These are phyloP conservation scores for Mallateleia sp. DNA, from an alignment of 2,888 invertebrate genomes.

Conservation along the genomic window DNA sequence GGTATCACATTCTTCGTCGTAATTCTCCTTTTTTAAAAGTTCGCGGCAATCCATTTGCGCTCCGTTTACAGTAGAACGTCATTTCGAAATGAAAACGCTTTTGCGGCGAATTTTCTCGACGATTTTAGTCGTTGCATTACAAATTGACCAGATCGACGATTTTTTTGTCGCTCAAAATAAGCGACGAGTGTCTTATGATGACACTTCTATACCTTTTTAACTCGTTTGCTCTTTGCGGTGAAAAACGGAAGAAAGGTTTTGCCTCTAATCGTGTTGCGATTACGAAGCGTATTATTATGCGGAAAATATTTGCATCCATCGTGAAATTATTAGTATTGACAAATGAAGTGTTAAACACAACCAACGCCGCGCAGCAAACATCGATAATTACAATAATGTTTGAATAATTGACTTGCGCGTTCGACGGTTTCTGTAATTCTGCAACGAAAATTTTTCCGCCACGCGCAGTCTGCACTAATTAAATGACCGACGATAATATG, in stretches of 20 bases:
- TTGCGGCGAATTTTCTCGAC: conserved; percentile 36
- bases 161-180: conserved; percentile 9
- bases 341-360: conserved; percentile 46
- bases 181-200: background rate
- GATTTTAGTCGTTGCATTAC: background rate
- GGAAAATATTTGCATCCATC: background rate
- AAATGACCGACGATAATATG: conserved; percentile 24
- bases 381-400: conserved; percentile 47
- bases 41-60: conserved; percentile 54
- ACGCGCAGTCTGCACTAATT: conserved; percentile 14
- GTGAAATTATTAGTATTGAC: conserved; percentile 43
- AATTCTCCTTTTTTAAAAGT: conserved; percentile 60
- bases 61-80: conserved; percentile 58
- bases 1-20: conserved; percentile 64
- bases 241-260: background rate
- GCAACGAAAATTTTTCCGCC: conserved; percentile 4
- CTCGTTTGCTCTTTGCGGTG: background rate
- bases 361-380: conserved; percentile 35
- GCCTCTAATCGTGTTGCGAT: background rate
- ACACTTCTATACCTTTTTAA: background rate
- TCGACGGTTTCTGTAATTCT: conserved; percentile 40
- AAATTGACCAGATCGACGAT: conserved; percentile 3
- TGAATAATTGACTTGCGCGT: too few relatives aligned
- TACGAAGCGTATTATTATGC: conserved; percentile 3
- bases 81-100: conserved; percentile 67